These are phyloP conservation scores for Clarias magur DNA, from an alignment of 2,113 vertebrate species.

Conservation along the genomic window DNA sequence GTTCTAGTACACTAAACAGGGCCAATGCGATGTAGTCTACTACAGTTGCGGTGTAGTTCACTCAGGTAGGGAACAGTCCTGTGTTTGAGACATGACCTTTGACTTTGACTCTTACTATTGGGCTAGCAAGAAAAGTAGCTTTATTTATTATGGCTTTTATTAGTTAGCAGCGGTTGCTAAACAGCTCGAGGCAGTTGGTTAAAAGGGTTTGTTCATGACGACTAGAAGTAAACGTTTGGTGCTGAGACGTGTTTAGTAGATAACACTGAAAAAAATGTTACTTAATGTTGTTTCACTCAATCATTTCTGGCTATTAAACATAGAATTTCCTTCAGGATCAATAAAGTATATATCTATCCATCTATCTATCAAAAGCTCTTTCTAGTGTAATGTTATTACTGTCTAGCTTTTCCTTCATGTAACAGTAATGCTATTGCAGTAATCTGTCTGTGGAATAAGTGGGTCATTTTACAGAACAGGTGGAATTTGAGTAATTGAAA, in stretches of 20 bases:
- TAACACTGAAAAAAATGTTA: background rate
- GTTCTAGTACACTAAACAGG: background rate
- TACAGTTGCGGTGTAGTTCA: background rate
- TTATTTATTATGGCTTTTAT: background rate
- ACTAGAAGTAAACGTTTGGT: background rate
- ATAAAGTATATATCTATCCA: no score
- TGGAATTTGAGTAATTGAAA: no score
- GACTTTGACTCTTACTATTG: background rate
- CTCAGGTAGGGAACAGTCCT: background rate
- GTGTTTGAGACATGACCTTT: background rate
- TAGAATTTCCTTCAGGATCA: no score
- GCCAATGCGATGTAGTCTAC: background rate
- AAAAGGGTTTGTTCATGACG: background rate
- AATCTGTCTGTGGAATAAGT: background rate
- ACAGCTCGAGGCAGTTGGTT: background rate
- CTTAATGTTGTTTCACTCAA: background rate
- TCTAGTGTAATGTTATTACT: background rate
- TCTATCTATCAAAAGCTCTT: no score
- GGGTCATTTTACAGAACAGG: no score
- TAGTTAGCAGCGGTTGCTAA: background rate
- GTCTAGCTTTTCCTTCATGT: background rate
- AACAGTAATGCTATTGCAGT: background rate
- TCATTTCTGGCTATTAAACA: no score
- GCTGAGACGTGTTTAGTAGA: background rate
- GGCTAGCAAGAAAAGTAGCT: background rate